Percentiles rank a stretch among this genome's conserved stretches.
phyloP scores from a whole-genome alignment of 2,113 vertebrate species.

The Gambusia holbrooki region DNA sequence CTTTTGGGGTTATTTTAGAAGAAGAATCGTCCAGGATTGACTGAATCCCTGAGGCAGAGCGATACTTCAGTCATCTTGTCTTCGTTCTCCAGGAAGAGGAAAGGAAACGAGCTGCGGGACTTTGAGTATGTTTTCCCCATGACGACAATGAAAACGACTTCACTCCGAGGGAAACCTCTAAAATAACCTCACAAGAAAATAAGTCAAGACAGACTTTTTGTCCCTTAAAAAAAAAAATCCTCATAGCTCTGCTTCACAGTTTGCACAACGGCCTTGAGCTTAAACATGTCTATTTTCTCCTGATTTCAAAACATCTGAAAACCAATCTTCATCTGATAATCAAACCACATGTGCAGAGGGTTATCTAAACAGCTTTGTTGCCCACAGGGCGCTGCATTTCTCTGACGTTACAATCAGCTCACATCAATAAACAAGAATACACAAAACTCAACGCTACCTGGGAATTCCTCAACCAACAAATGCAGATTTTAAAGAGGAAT shows the following conservation, averaged over 20 bases:
- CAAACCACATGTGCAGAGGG: not conserved
- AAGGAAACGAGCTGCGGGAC: conserved; percentile 45
- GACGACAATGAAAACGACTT: conserved; percentile 2
- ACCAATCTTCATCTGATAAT: conserved; percentile 28
- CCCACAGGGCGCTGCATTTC: conserved; percentile 31
- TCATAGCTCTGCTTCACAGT: conserved; percentile 3
- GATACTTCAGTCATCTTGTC: conserved; percentile 43
- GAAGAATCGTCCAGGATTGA: conserved; percentile 5
- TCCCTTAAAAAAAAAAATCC: conserved; percentile 5
- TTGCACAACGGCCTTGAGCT: conserved; percentile 24
- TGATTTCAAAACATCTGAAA: conserved; percentile 22
- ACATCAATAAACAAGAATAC: conserved; percentile 56
- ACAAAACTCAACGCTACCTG: conserved; percentile 2
- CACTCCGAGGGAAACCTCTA: conserved; percentile 16
- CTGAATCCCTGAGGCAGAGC: conserved; percentile 21
- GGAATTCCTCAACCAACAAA: conserved; percentile 15
- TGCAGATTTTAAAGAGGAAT: not conserved
- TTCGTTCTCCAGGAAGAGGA: conserved; percentile 17
- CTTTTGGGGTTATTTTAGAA: not conserved
- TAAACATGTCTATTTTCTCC: not conserved
- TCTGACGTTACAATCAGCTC: conserved; percentile 26
- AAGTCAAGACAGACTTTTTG: no score
- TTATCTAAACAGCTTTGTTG: conserved; percentile 27
- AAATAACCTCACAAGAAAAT: conserved; percentile 32
- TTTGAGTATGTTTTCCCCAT: conserved; percentile 14